Base-by-base conservation (phyloP, 2,888 invertebrate genomes). In the Octodonta nipae region DNA sequence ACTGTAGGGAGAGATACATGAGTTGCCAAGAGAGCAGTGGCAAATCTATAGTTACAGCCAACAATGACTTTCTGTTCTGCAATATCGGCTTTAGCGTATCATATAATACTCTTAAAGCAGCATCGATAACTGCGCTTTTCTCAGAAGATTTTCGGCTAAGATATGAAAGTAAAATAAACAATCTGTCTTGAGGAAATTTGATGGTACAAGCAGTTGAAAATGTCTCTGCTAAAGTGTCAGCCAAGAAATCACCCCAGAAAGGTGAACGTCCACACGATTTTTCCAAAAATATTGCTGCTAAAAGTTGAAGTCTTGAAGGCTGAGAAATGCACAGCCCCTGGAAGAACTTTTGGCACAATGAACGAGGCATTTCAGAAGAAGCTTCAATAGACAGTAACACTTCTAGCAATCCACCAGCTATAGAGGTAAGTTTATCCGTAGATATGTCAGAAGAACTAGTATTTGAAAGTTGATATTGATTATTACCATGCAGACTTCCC, bases 191-290 rank as follows among this genome's bases (percentile, higher is more conserved):
- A 8, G 89, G 84, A 42, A 84, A 82, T 29, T 84, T 78, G 45
- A 75, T 72, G 14, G 77, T 78, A 45, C 84, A 82, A 26, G 78
- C 75, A 0, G 81, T 77, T 1, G 81, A 77, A 57, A 86, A 89
- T 49, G 87, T 75, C 39, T 71, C 69, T 13, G 77, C 73, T 34
- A 92, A 71, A 14, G 81, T 82, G 50, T 81, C 78, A 1, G 87
- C 83, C n/a, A 92, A 67, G 52, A 85, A 87, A 43, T 78, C 73
- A 25, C 91, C 91, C 91, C 92, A 92, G 83, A 88, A 92, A 8
- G 34, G 29, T 4, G 44, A 35, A 11, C 41, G 41, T 3, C 51
- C 47, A 33, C 54, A 52, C 5, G 49, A 42, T 29, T 83, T 73
- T 35, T 87, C 82, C 51, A 86, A 63, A 38, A 91, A 65, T 13